A percentile compares a stretch with the other conserved stretches of the same genome.
These are phyloP conservation scores for Cryptoprocta ferox DNA, from an alignment of 2,797 vertebrate genomes.

Conservation along the genomic window DNA sequence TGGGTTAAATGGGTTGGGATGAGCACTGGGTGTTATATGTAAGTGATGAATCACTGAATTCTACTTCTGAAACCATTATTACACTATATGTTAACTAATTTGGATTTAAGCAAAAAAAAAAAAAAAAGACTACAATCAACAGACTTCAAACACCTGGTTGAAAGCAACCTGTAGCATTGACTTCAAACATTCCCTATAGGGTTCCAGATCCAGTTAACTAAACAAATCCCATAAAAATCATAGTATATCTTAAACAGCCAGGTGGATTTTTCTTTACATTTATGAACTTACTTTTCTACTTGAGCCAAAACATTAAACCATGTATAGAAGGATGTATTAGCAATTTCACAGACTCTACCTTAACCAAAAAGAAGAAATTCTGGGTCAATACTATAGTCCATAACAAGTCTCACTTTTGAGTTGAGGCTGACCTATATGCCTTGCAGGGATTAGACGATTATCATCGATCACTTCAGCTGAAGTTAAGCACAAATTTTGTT, in stretches of 20 bases:
- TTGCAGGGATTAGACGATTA: neutral
- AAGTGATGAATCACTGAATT: too few species aligned
- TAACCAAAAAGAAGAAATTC: neutral
- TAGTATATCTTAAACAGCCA: neutral
- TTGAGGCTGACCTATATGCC: neutral
- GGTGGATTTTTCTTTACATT: neutral
- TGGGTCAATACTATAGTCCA: neutral
- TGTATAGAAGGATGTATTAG: neutral
- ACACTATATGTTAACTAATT: too few species aligned
- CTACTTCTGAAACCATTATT: too few species aligned
- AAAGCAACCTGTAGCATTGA: neutral
- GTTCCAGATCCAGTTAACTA: neutral
- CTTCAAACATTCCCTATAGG: neutral
- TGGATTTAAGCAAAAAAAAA: too few species aligned
- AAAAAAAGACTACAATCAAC: neutral
- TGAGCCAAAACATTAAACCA: neutral
- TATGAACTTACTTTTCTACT: neutral
- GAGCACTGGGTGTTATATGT: too few species aligned
- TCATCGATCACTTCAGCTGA: neutral
- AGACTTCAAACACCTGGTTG: neutral
- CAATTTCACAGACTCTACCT: neutral
- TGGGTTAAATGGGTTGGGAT: too few species aligned
- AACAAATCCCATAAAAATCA: neutral
- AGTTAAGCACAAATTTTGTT: neutral
- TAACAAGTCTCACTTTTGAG: neutral